Base-by-base conservation (phyloP, 2,797 vertebrate species). In the Argya squamiceps region DNA sequence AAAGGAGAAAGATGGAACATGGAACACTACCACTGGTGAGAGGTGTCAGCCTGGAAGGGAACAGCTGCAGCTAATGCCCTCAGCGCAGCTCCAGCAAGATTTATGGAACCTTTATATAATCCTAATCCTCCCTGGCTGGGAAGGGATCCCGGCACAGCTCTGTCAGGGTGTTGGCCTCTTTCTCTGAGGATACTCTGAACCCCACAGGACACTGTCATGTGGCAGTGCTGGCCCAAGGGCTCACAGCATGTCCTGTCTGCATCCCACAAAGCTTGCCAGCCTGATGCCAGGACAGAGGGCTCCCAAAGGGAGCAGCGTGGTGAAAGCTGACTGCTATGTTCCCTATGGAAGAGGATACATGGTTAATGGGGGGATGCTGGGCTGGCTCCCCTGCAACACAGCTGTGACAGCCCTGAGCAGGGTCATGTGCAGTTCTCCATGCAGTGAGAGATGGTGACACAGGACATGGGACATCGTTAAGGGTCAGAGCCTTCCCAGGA, bases 251-350 rank as follows among this genome's bases (percentile, higher is more conserved):
- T 43, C 27, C 50, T 79, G 75, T 56, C 79, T 55, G 71, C 53
- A 39, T 53, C 37, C 47, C 16, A 19, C 30, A 64, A 74, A 44
- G 14, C 46, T 5, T 74, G 56, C 74, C 65, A 87, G 88, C 62
- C 53, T 37, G 16, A 41, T n/a, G 50, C 12, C 1, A 1, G 11
- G 44, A 43, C 1, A 0, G 53, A 59, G 47, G 14, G 41, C 23
- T 79, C 55, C 65, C 78, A 30, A 29, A 11, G n/a, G 34, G 19
- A 60, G 15, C 12, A 44, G 32, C 60, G n/a, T 59, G 15, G 10
- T 4, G 2, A 58, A 90, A 93, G 55, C 26, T 0, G 0, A 18
- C 29, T 69, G 63, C n/a, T 3, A 0, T 11, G 6, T n/a, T 79
- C 55, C 86, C 37, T 13, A 11, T 1, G 2, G 37, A 89, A 56